Evolutionary conservation across 2,113 vertebrate genomes (phyloP).

Genomic region (Pterocles burchelli): DNA sequence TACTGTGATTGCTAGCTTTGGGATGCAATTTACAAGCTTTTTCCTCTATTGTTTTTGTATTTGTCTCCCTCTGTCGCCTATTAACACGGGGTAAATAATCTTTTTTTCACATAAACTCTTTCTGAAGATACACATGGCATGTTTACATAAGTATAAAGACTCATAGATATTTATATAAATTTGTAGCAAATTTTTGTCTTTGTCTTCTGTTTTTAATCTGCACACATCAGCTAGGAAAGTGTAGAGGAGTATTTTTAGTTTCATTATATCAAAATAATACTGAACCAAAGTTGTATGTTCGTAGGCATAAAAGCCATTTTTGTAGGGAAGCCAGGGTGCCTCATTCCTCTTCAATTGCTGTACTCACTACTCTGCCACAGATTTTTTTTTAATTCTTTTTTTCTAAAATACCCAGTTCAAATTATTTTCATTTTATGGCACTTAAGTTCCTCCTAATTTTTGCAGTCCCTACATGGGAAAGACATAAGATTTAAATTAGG

Average conservation of each 20-base stretch:
- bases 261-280: not conserved
- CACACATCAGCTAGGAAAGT: not conserved
- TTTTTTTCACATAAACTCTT: not conserved
- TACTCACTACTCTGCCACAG: not conserved
- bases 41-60: not conserved
- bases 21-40: not conserved
- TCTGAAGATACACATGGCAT: not conserved
- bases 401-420: not conserved
- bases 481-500: not conserved
- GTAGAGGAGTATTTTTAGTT: not conserved
- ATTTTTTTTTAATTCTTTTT: not conserved
- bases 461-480: not conserved
- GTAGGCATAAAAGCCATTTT: not conserved
- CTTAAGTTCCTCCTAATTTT: not conserved
- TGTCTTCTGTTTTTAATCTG: not conserved
- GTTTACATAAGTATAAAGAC: not conserved
- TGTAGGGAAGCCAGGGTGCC: not conserved
- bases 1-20: not conserved
- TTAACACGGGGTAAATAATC: not conserved
- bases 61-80: not conserved
- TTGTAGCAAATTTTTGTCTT: not conserved
- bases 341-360: not conserved
- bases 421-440: not conserved
- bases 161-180: not conserved
- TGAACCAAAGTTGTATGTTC: not conserved